These are phyloP conservation scores for Zaprionus camerounensis DNA, from an alignment of 1,140 invertebrate species.

Conservation along the genomic window DNA sequence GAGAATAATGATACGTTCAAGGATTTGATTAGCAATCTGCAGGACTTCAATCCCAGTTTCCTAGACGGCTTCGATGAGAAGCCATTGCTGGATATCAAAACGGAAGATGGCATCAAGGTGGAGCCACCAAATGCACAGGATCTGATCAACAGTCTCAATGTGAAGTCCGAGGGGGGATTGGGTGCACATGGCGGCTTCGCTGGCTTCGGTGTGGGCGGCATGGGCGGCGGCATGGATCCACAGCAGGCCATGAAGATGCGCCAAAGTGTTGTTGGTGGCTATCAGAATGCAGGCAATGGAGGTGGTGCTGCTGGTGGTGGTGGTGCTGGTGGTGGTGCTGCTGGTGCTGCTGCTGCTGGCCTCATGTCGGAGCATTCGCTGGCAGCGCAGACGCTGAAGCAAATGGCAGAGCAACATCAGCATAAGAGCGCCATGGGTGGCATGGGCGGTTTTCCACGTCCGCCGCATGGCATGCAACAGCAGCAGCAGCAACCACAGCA, in stretches of 20 bases:
- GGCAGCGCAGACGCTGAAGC: constrained; percentile 96
- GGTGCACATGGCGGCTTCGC: constrained; percentile 61
- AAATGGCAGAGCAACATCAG: constrained; percentile 98
- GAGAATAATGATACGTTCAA: constrained; percentile 94
- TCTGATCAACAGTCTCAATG: constrained; percentile 80
- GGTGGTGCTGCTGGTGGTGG: constrained; percentile 50
- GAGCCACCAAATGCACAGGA: constrained; percentile 85
- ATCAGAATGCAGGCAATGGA: constrained; percentile 70
- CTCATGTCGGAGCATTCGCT: constrained; percentile 90
- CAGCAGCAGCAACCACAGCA: constrained; percentile 53
- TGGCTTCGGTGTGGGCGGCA: constrained; percentile 47
- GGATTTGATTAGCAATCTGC: constrained; percentile 94
- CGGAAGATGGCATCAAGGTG: constrained; percentile 85
- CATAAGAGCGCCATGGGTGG: constrained; percentile 90
- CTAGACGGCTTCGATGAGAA: constrained; percentile 91
- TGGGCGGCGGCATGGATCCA: constrained; percentile 50
- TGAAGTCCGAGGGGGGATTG: constrained; percentile 75
- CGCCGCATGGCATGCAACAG: constrained; percentile 72
- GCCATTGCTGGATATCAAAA: constrained; percentile 87
- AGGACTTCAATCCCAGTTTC: constrained; percentile 92
- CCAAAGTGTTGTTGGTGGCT: constrained; percentile 36
- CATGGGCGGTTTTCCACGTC: constrained; percentile 82
- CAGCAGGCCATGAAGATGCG: constrained; percentile 66
- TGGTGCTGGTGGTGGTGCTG: constrained; percentile 34
- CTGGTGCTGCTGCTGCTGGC: constrained; percentile 48